Base-by-base conservation (phyloP, 2,797 vertebrate species). In the Sebastes wilsoni region DNA sequence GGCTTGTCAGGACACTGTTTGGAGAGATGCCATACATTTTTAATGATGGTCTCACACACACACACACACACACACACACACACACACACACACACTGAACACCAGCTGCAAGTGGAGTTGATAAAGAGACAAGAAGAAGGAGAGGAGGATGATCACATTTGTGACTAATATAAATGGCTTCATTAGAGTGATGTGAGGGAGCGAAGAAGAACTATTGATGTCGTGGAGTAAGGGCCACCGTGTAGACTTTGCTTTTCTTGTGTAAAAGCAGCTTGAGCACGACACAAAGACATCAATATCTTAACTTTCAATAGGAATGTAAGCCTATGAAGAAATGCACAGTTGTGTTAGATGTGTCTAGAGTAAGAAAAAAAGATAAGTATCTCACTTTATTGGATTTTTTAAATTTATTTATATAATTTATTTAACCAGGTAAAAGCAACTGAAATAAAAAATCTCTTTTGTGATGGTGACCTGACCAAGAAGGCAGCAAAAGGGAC, bases 1-100 rank as follows among this genome's bases (percentile, higher is more conserved):
- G 95, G 91, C 94, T 95, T 96, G 95, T 96, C 95, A 93, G 96
- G 95, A 95, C 92, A 90, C 84, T 90, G 92, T 95, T 94, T 92
- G 91, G 93, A 95, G 93, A 93, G 93, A 94, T 72, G 75, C 91
- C 90, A 93, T 96, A 73, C 94, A 96, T 95, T 95, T 94, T 96
- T 96, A 92, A 95, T 95, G 90, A 79, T 14, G 46, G 69, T 76
- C 72, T 20, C 58, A 9, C 58, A 20, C 58, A 18, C 58, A 34
- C 75, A 14, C 49, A 18, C 56, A 27, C 56, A 72, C 80, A 82
- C 65, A 34, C 42, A 27, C 56, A 27, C 56, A 16, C 56, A 27
- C 56, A 72, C 79, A 82, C 65, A 32, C 42, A 65, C 52, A 55
- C 32, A 79, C 69, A 74, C 76, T 79, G 80, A 84, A 75, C 82